Conservation (phyloP, 1,140 invertebrate genomes). For the Saxidomus purpurata region DNA sequence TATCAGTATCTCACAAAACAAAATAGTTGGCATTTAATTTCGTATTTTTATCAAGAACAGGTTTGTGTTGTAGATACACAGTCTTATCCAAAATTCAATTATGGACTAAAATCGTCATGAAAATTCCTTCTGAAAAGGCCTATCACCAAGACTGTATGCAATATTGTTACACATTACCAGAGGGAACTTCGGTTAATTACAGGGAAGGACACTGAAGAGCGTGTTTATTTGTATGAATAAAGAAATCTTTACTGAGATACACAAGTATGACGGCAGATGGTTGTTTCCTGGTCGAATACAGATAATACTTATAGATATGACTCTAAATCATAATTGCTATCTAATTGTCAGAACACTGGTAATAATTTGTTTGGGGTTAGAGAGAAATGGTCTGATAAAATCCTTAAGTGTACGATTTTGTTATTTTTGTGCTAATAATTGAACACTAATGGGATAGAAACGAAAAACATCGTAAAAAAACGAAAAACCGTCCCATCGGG, state of each 20-base stretch:
- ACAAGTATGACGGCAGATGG: neutral
- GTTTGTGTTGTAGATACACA: neutral
- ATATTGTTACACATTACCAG: neutral
- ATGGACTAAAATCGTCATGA: neutral
- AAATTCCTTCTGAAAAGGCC: neutral
- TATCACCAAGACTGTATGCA: neutral
- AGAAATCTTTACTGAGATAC: neutral
- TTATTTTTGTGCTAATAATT: too few relatives aligned
- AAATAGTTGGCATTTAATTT: neutral
- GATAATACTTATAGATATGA: neutral
- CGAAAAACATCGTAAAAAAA: too few relatives aligned
- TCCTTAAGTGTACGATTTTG: too few relatives aligned
- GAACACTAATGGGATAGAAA: too few relatives aligned
- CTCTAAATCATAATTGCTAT: neutral
- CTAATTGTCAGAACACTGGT: neutral
- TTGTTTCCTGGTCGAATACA: neutral
- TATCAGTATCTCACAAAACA: too few relatives aligned
- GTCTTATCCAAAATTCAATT: neutral
- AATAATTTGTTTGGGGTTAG: too few relatives aligned
- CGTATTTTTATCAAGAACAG: neutral
- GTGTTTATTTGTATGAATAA: neutral
- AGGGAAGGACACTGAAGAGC: neutral
- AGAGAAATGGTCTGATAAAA: too few relatives aligned
- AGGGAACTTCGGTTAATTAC: neutral
- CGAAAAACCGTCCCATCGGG: too few relatives aligned